Evolutionary conservation across 92 coral and sea anemone species (phyloP).

Genomic region (Heteractis magnifica): DNA sequence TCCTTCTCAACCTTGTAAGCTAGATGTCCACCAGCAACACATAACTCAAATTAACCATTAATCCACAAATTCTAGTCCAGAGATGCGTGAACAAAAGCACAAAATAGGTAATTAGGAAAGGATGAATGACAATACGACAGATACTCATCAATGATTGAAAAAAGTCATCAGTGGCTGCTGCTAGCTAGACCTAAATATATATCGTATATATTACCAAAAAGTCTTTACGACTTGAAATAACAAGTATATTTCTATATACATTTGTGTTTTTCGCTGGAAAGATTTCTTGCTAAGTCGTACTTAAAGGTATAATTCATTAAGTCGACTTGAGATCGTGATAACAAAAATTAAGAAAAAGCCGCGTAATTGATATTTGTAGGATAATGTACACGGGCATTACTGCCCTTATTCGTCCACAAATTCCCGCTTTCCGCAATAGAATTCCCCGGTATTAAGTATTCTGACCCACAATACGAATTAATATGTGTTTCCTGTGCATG

Average conservation of each 20-base stretch:
- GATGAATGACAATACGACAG: background rate
- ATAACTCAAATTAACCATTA: background rate
- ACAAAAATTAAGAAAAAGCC: background rate
- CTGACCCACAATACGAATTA: background rate
- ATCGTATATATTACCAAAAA: background rate
- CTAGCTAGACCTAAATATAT: background rate
- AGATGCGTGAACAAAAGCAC: constrained; percentile 3
- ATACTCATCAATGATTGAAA: background rate
- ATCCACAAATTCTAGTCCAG: background rate
- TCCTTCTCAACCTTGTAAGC: no score
- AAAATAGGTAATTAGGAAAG: background rate
- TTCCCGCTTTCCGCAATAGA: background rate
- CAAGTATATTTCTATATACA: background rate
- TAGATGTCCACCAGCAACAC: background rate
- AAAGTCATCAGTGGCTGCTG: background rate
- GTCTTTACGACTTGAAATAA: background rate
- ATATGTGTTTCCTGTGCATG: background rate
- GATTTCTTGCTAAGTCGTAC: background rate
- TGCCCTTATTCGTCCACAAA: background rate
- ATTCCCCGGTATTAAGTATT: constrained; percentile 17
- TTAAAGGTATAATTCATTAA: background rate
- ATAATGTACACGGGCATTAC: background rate
- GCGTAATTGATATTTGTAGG: background rate
- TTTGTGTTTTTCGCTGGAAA: background rate
- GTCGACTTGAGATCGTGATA: background rate